Evolutionary conservation across 2,888 invertebrate genomes (phyloP).

Genomic region (Clitarchus hookeri): DNA sequence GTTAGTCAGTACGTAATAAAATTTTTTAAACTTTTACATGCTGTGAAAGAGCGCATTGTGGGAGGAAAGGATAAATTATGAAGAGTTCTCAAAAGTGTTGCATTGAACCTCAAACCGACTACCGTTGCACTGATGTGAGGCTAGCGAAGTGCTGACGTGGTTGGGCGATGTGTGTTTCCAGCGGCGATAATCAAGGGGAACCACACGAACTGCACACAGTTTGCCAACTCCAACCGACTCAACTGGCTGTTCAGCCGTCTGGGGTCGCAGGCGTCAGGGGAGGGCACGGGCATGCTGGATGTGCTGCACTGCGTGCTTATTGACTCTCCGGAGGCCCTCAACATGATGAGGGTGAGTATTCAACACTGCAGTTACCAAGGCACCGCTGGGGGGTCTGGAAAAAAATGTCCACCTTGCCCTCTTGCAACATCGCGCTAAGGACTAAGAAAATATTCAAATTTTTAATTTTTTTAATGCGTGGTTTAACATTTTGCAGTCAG

Average conservation of each 20-base stretch:
- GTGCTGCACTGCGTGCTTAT: constrained; percentile 98
- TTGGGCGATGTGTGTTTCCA: constrained; percentile 50
- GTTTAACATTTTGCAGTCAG: too few species aligned
- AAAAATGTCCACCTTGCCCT: too few species aligned
- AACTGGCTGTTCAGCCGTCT: constrained; percentile 99
- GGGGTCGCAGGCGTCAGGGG: constrained; percentile 96
- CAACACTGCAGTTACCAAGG: too few species aligned
- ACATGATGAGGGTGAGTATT: constrained; percentile 90
- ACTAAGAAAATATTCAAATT: too few species aligned
- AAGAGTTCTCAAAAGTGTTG: background rate
- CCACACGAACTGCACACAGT: constrained; percentile 99
- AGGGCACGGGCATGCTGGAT: constrained; percentile 97
- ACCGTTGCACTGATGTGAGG: background rate
- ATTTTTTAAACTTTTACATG: too few species aligned
- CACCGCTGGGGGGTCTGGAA: too few species aligned
- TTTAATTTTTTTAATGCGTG: too few species aligned
- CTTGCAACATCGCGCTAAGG: too few species aligned
- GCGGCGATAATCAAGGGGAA: constrained; percentile 99
- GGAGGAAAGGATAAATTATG: background rate
- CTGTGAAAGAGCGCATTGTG: too few species aligned
- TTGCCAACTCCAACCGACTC: constrained; percentile 96
- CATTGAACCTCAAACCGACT: background rate
- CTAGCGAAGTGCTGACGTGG: background rate
- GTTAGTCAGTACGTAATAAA: too few species aligned
- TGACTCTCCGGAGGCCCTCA: constrained; percentile 98